Evolutionary conservation across 2,888 invertebrate species (phyloP).

Genomic region (Orchesella flavescens): DNA sequence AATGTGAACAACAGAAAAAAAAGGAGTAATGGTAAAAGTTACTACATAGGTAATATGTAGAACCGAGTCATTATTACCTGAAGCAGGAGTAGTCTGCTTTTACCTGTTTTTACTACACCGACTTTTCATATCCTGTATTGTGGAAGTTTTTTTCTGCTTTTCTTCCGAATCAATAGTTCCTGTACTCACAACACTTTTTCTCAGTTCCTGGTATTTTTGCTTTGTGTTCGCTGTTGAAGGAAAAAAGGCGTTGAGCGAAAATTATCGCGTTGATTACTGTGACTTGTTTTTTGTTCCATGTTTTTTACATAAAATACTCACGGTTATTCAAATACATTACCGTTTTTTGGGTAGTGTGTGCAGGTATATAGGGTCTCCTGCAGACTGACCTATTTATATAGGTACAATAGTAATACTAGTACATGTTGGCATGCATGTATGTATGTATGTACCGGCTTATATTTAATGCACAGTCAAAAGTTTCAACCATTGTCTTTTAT

Average conservation of each 20-base stretch:
- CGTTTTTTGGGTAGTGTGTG: neutral
- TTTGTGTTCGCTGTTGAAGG: constrained; percentile 22
- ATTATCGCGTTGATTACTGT: constrained; percentile 58
- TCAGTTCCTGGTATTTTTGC: constrained; percentile 49
- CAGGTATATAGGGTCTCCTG: no score
- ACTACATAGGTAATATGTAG: neutral
- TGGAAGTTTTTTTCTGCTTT: constrained; percentile 38
- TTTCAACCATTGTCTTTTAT: constrained; percentile 17
- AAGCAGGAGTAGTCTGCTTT: constrained; percentile 37
- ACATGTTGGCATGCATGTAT: no score
- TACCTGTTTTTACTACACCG: constrained; percentile 36
- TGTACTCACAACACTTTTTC: constrained; percentile 25
- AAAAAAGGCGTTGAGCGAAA: constrained; percentile 60
- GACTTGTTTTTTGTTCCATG: constrained; percentile 15
- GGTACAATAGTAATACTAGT: no score
- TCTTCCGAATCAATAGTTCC: constrained; percentile 63
- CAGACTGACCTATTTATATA: no score
- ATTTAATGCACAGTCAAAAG: neutral
- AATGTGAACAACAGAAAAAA: constrained; percentile 10
- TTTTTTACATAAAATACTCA: constrained; percentile 32
- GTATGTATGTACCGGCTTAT: neutral
- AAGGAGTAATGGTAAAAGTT: constrained; percentile 23
- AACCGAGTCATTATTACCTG: constrained; percentile 16
- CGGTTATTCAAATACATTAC: neutral
- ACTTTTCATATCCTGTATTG: constrained; percentile 44